phyloP scores from a whole-genome alignment of 2,113 vertebrate genomes.

The Pachyramphus minor region DNA sequence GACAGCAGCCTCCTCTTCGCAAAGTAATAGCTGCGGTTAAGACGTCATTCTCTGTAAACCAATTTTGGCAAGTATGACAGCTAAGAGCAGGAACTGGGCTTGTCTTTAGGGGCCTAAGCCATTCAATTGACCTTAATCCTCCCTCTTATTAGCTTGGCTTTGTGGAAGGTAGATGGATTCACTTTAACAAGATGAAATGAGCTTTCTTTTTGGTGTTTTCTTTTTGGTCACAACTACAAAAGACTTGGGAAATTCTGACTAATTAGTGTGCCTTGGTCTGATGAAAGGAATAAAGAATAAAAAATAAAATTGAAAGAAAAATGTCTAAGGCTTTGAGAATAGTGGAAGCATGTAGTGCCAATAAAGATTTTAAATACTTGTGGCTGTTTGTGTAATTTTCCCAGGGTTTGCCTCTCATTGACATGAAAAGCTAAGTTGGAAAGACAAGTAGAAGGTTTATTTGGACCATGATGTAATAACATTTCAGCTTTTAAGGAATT shows the following conservation, averaged over 20 bases:
- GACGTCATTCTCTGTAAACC: constrained; percentile 65
- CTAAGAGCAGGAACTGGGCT: constrained; percentile 50
- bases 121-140: constrained; percentile 73
- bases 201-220: background rate
- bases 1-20: constrained; percentile 21
- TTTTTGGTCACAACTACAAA: constrained; percentile 58
- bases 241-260: constrained; percentile 71
- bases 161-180: constrained; percentile 55
- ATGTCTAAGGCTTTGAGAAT: constrained; percentile 55
- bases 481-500: constrained; percentile 23
- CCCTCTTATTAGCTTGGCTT: constrained; percentile 47
- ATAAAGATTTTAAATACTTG: constrained; percentile 70
- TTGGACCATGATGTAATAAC: constrained; percentile 14
- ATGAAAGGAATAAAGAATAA: constrained; percentile 58
- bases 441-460: constrained; percentile 43
- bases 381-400: constrained; percentile 73
- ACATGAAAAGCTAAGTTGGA: constrained; percentile 3
- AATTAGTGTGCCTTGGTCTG: constrained; percentile 68
- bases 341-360: constrained; percentile 42
- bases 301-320: constrained; percentile 60
- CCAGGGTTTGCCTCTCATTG: constrained; percentile 62
- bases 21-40: constrained; percentile 65
- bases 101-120: constrained; percentile 36
- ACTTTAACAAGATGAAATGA: constrained; percentile 63
- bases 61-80: constrained; percentile 56